Evolutionary conservation across 2,888 invertebrate genomes (phyloP), one percentile per base, ranked within the genome.

Genomic region (Trissolcus japonicus): DNA sequence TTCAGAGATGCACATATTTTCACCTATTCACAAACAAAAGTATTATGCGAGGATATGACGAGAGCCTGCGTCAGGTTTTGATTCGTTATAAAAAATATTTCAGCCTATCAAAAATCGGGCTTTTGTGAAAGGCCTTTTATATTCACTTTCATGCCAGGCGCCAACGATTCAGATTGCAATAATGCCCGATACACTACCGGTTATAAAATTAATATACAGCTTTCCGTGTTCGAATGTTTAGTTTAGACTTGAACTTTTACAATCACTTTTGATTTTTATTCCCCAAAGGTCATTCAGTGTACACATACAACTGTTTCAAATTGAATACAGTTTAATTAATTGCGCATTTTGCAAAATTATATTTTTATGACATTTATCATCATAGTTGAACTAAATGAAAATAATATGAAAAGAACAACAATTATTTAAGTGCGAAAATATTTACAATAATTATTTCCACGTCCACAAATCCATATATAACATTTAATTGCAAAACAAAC

Each of bases 1-100:
- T 56, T 69, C 69, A 71, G 21, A 51, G 41, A 60, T 65, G 63
- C 69, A 68, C 57, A 65, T 75, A 75, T 63, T 75, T 75, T 68
- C 59, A 48, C 48, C 63, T 60, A 62, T 68, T 68, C 67, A 67
- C 13, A 66, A 1, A 19, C 40, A 54, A 62, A 63, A 56, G 56
- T 57, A n/a, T n/a, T n/a, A n/a, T 16, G 50, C 41, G 57, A 53
- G 53, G 51, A 62, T 57, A 67, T 67, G 9, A 11, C 11, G 35
- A 35, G 35, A 35, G 35, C 9, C 35, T 35, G 0, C 9, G 9
- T 35, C 35, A 11, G 11, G 9, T 35, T 35, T 35, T 67, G 67
- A 62, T 62, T 67, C 67, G 67, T 66, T 66, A 66, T 60, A 54
- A 17, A 66, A 66, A 61, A 61, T 66, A 66, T 61, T 60, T 61